Conservation (phyloP, 2,113 vertebrate genomes). For the Hemiscyllium ocellatum region DNA sequence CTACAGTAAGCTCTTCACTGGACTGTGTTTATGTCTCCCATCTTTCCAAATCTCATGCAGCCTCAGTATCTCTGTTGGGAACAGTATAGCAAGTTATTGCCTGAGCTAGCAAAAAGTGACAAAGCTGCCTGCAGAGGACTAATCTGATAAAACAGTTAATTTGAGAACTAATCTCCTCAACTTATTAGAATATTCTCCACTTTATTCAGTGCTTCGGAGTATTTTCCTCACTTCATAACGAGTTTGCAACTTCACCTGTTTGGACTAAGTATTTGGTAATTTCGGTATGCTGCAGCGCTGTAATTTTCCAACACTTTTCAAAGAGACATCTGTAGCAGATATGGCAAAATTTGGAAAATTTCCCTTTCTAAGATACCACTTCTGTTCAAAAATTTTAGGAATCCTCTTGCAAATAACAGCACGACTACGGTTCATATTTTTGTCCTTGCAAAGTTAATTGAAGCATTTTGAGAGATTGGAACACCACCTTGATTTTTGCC, state of each 20-base stretch:
- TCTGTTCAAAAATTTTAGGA: background rate
- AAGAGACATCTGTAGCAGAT: background rate
- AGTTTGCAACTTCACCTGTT: background rate
- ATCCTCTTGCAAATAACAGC: background rate
- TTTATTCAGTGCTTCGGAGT: background rate
- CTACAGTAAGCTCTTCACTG: constrained; percentile 82
- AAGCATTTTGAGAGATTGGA: background rate
- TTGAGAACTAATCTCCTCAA: background rate
- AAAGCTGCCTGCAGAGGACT: constrained; percentile 79
- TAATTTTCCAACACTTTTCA: background rate
- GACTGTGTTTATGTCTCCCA: constrained; percentile 77
- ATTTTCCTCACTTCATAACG: background rate
- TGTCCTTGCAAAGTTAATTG: background rate
- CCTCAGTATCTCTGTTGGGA: constrained; percentile 72
- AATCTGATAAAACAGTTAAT: constrained; percentile 39
- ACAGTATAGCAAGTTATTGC: constrained; percentile 80
- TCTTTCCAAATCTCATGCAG: constrained; percentile 58
- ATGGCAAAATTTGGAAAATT: background rate
- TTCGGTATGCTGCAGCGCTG: background rate
- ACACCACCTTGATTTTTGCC: background rate
- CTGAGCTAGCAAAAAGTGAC: constrained; percentile 77
- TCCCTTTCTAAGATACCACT: background rate
- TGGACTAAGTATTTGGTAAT: background rate
- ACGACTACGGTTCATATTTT: background rate
- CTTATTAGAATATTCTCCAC: background rate